Percentiles rank a stretch among this genome's conserved stretches.
phyloP scores from a whole-genome alignment of 2,888 invertebrate genomes.

The Spatulosminthurus flaviceps region DNA sequence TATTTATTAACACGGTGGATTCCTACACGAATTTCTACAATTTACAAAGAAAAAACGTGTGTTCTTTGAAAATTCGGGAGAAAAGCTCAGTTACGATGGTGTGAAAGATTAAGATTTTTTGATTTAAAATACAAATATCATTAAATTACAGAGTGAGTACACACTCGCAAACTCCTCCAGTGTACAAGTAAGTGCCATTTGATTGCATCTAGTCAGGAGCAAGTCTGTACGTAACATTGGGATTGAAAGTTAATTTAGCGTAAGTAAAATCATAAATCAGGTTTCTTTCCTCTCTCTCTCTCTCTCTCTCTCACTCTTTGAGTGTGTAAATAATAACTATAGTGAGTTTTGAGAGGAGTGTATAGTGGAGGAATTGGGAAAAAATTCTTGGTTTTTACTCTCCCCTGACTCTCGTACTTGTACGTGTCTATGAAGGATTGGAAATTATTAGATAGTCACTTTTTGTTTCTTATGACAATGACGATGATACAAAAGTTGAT shows the following conservation, averaged over 20 bases:
- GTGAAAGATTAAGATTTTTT: too few species aligned
- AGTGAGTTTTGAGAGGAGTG: neutral
- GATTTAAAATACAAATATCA: too few species aligned
- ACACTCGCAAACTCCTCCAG: too few species aligned
- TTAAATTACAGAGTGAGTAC: too few species aligned
- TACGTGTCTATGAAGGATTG: neutral
- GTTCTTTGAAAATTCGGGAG: too few species aligned
- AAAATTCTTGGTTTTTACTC: neutral
- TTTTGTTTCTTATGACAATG: slow-evolving; percentile 19
- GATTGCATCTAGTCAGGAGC: neutral
- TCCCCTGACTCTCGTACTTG: neutral
- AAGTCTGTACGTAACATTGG: neutral
- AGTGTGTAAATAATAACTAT: neutral
- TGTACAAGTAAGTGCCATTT: neutral
- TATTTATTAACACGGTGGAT: too few species aligned
- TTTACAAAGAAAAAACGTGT: too few species aligned
- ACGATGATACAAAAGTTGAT: slow-evolving; percentile 7
- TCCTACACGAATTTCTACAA: too few species aligned
- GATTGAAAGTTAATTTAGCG: slow-evolving; percentile 46
- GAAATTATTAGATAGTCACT: slow-evolving; percentile 27
- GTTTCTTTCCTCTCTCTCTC: too few species aligned
- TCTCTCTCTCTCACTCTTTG: too few species aligned
- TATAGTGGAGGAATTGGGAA: neutral
- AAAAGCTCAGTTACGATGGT: too few species aligned
- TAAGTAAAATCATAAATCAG: slow-evolving; percentile 43